Percentiles rank a stretch among this genome's conserved stretches.
These are phyloP conservation scores for Eolophus roseicapilla DNA, from an alignment of 2,113 vertebrate species.

Conservation along the genomic window DNA sequence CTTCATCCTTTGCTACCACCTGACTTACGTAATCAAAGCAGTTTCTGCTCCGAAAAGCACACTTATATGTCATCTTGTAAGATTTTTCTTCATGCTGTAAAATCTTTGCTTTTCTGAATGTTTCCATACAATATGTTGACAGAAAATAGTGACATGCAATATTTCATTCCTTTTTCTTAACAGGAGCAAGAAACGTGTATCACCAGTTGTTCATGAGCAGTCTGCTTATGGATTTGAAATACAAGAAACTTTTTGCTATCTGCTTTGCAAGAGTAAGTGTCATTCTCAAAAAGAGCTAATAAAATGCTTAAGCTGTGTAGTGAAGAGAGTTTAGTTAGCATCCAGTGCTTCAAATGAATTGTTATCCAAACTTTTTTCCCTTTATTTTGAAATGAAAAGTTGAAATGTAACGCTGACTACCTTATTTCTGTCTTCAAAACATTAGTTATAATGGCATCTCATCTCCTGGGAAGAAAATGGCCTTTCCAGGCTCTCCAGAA, in stretches of 20 bases:
- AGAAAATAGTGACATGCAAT: not conserved
- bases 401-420: not conserved
- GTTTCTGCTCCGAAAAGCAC: not conserved
- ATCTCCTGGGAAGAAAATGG: not conserved
- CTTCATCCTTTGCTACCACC: not conserved
- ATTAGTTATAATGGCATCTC: not conserved
- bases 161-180: not conserved
- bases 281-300: not conserved
- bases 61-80: not conserved
- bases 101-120: not conserved
- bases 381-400: not conserved
- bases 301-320: conserved; percentile 5
- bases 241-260: conserved; percentile 94
- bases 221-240: conserved; percentile 96
- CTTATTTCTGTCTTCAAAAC: not conserved
- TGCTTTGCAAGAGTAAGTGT: conserved; percentile 93
- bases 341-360: not conserved
- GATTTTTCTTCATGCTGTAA: not conserved
- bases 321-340: conserved; percentile 19
- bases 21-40: not conserved
- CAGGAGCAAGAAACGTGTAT: conserved; percentile 94
- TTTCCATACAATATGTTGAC: not conserved
- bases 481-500: not conserved
- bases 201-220: conserved; percentile 99
- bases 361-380: not conserved